Conservation (phyloP, 2,888 invertebrate genomes). For the Uropetala carovei region DNA sequence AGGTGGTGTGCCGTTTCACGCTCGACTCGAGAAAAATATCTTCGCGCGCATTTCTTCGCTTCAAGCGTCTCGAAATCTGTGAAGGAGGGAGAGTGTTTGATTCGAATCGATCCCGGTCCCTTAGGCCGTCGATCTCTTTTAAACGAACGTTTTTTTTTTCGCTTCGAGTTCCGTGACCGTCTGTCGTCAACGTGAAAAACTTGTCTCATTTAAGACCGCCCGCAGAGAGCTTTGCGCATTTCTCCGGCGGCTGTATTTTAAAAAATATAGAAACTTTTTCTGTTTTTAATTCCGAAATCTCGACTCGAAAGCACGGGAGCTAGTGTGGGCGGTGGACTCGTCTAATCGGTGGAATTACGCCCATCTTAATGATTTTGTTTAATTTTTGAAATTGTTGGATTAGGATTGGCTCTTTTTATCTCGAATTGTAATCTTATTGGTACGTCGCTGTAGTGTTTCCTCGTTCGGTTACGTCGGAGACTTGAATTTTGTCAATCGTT, state of each 20-base stretch:
- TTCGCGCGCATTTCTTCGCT: background rate
- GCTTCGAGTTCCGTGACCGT: background rate
- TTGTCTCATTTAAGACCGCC: background rate
- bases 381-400: no score
- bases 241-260: background rate
- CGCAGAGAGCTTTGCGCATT: background rate
- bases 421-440: no score
- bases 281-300: no score
- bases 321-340: no score
- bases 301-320: no score
- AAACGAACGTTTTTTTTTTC: background rate
- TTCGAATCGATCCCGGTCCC: background rate
- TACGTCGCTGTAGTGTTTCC: no score
- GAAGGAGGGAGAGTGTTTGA: background rate
- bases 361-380: no score
- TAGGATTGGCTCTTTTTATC: no score
- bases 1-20: slow-evolving; percentile 33
- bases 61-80: background rate
- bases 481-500: background rate
- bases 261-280: no score
- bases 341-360: no score
- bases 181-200: background rate
- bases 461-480: no score
- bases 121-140: background rate
- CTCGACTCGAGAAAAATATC: background rate